Base-by-base conservation (phyloP, 1,140 invertebrate species). In the Galleria mellonella region DNA sequence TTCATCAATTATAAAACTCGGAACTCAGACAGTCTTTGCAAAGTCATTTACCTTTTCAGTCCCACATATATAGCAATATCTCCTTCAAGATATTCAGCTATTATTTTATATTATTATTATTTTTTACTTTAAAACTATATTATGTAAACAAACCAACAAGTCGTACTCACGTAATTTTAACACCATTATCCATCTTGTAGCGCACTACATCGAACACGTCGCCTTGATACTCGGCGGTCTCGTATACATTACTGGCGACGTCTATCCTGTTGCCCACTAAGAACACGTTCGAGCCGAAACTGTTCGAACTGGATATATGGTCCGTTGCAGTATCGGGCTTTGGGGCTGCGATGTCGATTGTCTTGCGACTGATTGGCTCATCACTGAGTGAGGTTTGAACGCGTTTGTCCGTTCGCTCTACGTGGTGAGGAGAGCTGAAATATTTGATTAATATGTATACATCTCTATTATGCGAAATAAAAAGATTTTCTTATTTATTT, bases 211-310 rank as follows among this genome's bases (percentile, higher is more conserved):
- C 89, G 17, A 92, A 82, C 8, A 89, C 83, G 50, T 90, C 85
- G 83, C 85, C 38, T 68, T 72, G 13, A 49, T 54, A 14, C 51
- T 44, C 54, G 40, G 54, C 56, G 46, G 48, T 54, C 28, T 72
- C 68, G 43, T 83, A 66, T 2, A 52, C 57, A 12, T 76, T 72
- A 8, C 62, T 64, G 44, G 89, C 87, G 17, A 97, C 88, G 67
- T 96, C 93, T 44, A 97, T 94, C 61, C 94, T 88, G 77, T 97
- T 97, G 17, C 95, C 95, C 29, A 95, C 90, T 9, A 96, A 81
- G 9, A 92, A 90, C 8, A 94, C 90, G 74, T 94, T 93, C 41
- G 90, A 94, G 1, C 94, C 94, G 84, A 96, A 94, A 65, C 91
- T 93, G 27, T 91, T 91, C 1, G 89, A 89, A 15, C 72, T 87